Conservation (phyloP, 92 coral and sea anemone genomes). For the Isaurus tuberculatus region DNA sequence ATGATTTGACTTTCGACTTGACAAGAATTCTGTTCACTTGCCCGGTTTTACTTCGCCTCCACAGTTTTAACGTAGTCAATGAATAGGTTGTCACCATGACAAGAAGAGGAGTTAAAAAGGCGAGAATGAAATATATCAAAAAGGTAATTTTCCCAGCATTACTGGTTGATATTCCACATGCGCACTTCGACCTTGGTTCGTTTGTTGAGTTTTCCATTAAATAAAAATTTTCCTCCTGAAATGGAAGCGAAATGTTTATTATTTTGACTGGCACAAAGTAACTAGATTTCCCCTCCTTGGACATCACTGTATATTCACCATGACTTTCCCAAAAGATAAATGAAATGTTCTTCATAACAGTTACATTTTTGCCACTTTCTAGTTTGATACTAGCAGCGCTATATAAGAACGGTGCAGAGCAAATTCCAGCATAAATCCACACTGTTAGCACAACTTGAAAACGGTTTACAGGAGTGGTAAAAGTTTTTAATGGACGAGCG, state of each 20-base stretch:
- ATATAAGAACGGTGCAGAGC: slow-evolving; percentile 22
- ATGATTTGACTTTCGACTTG: slow-evolving; percentile 26
- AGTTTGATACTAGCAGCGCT: slow-evolving; percentile 26
- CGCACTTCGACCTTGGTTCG: neutral
- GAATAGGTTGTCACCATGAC: slow-evolving; percentile 29
- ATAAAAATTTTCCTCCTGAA: neutral
- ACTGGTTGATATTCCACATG: slow-evolving; percentile 38
- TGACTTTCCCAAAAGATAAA: neutral
- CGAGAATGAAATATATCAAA: slow-evolving; percentile 15
- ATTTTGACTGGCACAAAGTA: neutral
- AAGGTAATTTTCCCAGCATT: neutral
- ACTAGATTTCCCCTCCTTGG: neutral
- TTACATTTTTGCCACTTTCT: neutral
- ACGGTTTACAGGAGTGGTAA: neutral
- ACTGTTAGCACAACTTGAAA: neutral
- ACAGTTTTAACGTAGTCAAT: slow-evolving; percentile 22
- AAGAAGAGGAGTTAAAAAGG: slow-evolving; percentile 19
- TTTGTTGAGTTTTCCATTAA: neutral
- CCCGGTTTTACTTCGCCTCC: slow-evolving; percentile 27
- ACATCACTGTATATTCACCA: too few species aligned
- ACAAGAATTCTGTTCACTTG: neutral
- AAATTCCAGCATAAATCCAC: slow-evolving; percentile 26
- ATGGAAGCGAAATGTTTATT: neutral
- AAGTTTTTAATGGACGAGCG: slow-evolving; percentile 9
- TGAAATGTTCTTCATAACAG: neutral